These are phyloP conservation scores for Gavialis gangeticus DNA, from an alignment of 2,113 vertebrate species.

Conservation along the genomic window DNA sequence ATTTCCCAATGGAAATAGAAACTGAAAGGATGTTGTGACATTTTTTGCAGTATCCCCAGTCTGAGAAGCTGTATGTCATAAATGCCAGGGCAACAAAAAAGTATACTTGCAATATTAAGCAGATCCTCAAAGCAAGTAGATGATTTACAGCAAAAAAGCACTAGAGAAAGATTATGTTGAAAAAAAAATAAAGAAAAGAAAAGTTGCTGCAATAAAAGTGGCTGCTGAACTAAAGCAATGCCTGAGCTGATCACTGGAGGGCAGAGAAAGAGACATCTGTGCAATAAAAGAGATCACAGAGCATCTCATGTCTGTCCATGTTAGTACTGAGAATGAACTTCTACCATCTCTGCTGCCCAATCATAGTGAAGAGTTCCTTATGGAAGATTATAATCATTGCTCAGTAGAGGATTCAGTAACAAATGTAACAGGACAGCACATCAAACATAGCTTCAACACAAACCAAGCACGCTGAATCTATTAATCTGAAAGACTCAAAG, in stretches of 20 bases:
- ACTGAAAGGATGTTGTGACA: fast-evolving
- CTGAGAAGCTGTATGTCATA: neutral
- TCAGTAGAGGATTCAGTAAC: neutral
- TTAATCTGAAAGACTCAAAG: neutral
- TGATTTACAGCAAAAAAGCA: neutral
- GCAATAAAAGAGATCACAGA: neutral
- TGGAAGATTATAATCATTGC: neutral
- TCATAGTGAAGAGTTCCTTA: neutral
- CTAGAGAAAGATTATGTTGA: neutral
- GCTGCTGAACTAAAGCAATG: neutral
- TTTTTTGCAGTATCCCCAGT: neutral
- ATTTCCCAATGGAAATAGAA: neutral
- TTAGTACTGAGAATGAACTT: neutral
- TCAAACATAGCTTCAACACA: neutral
- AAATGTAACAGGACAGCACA: neutral
- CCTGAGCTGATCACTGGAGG: neutral
- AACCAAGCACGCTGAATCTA: neutral
- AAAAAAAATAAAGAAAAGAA: neutral
- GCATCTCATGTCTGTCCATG: neutral
- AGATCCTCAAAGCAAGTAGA: neutral
- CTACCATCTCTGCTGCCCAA: neutral
- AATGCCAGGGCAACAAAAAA: neutral
- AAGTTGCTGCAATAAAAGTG: neutral
- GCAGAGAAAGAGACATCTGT: fast-evolving
- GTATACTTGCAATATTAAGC: neutral